Percentiles rank a stretch among this genome's conserved stretches.
These are phyloP conservation scores for Hemaris fuciformis DNA, from an alignment of 2,888 invertebrate species.

Conservation along the genomic window DNA sequence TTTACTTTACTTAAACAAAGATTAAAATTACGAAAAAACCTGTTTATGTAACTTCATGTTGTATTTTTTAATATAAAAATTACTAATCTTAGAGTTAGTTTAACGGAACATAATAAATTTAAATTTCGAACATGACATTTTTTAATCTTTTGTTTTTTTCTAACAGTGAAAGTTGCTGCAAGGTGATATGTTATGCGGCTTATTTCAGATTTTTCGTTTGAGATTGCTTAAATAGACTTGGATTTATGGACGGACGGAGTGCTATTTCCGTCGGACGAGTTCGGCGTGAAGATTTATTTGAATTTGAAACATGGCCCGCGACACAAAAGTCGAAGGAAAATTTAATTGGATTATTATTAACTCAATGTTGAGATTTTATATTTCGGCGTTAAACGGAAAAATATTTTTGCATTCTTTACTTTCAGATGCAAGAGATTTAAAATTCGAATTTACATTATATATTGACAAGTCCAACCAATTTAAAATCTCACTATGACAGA, in stretches of 20 bases:
- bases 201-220: slow-evolving; percentile 77
- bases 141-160: slow-evolving; percentile 21
- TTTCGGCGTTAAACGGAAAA: slow-evolving; percentile 30
- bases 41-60: too few species aligned
- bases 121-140: slow-evolving; percentile 2
- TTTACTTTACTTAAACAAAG: neutral
- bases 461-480: too few species aligned
- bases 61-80: too few species aligned
- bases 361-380: slow-evolving; percentile 62
- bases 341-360: slow-evolving; percentile 80
- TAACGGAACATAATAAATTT: neutral
- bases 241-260: slow-evolving; percentile 76
- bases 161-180: slow-evolving; percentile 48
- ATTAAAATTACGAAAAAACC: neutral
- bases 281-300: slow-evolving; percentile 74
- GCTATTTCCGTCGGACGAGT: slow-evolving; percentile 78
- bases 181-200: slow-evolving; percentile 63
- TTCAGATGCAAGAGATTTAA: neutral
- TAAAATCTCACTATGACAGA: neutral
- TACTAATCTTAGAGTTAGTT: neutral
- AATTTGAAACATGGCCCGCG: slow-evolving; percentile 75
- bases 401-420: neutral
- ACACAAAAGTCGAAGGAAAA: slow-evolving; percentile 72
- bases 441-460: too few species aligned
- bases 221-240: slow-evolving; percentile 77